phyloP scores from a whole-genome alignment of 1,140 invertebrate genomes.

The Drosophila pachea region DNA sequence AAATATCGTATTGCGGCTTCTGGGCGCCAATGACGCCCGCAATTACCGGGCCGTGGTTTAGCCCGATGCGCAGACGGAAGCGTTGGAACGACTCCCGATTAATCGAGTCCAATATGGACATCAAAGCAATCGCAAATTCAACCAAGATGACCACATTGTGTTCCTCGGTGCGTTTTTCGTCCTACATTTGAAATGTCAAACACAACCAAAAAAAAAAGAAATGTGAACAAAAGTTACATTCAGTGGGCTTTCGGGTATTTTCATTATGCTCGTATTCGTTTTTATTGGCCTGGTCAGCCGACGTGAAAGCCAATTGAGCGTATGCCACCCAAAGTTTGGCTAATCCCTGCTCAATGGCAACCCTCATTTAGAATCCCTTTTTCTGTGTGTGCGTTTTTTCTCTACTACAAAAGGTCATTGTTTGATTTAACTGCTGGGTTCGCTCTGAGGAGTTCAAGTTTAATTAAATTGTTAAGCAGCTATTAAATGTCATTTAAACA shows the following conservation, averaged over 20 bases:
- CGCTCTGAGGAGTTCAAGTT: conserved; percentile 44
- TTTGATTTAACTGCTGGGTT: conserved; percentile 55
- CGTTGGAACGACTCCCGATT: conserved; percentile 98
- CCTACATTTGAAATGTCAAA: conserved; percentile 79
- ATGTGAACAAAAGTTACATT: conserved; percentile 37
- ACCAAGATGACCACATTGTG: conserved; percentile 93
- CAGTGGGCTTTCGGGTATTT: conserved; percentile 44
- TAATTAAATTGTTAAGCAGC: conserved; percentile 69
- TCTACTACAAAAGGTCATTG: conserved; percentile 42
- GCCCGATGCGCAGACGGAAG: conserved; percentile 94
- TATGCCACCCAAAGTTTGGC: conserved; percentile 40
- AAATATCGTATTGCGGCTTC: conserved; percentile 98
- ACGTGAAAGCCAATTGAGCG: conserved; percentile 56
- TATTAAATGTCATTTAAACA: conserved; percentile 63
- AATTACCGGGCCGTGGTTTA: conserved; percentile 97
- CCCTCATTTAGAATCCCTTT: conserved; percentile 59
- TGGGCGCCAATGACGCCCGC: conserved; percentile 96
- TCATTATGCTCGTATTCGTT: conserved; percentile 37
- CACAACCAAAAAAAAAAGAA: conserved; percentile 13
- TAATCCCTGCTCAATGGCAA: conserved; percentile 49
- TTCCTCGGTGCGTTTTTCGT: conserved; percentile 87
- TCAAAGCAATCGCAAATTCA: conserved; percentile 95
- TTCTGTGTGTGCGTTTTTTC: conserved; percentile 26
- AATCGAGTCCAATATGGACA: conserved; percentile 95
- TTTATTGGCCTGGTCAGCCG: conserved; percentile 40